Evolutionary conservation across 2,888 invertebrate genomes (phyloP), one percentile per base, ranked within the genome.

Genomic region (Andrena marginata): DNA sequence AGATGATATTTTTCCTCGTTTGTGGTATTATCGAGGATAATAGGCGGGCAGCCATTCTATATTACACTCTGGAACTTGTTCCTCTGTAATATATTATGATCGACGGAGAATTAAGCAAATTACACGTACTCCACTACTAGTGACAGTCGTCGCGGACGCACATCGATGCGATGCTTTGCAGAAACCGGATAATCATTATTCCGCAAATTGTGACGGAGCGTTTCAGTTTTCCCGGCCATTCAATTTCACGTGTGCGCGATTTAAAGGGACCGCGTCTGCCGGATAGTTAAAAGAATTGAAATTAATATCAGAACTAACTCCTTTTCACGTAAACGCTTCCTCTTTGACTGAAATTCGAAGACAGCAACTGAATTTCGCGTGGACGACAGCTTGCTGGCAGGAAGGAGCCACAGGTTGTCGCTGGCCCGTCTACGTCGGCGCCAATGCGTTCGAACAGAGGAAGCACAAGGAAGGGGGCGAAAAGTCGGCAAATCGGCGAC

Each of bases 331-430:
- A 42, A 42, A 42, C 13, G 42, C 42, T 42, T 42, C 42, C 42
- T 13, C 42, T 13, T 3, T 1, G 16, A 16, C n/a, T n/a, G n/a
- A n/a, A n/a, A n/a, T 62, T 33, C 33, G 10, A 33, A 62, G 60
- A 2, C 31, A 62, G 62, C 35, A 62, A 33, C 62, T 33, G 33
- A 8, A 29, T 62, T 35, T 62, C 35, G 62, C 2, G 62, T 4
- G 6, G 29, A 20, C 33, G 33, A 62, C 31, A 20, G 35, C 8
- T 20, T 8, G 35, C 29, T 33, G 62, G 8, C 20, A 71, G 56
- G 70, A 72, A 54, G 78, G 78, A 84, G 76, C 78, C 78, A 82
- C 82, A 78, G 82, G 82, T 82, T 75, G 82, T 20, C 20, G 72
- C 13, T 16, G 48, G 23, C 16, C n/a, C 10, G 60, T 62, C 33